Evolutionary conservation across 2,113 vertebrate genomes (phyloP).

Genomic region (Ameiurus melas): DNA sequence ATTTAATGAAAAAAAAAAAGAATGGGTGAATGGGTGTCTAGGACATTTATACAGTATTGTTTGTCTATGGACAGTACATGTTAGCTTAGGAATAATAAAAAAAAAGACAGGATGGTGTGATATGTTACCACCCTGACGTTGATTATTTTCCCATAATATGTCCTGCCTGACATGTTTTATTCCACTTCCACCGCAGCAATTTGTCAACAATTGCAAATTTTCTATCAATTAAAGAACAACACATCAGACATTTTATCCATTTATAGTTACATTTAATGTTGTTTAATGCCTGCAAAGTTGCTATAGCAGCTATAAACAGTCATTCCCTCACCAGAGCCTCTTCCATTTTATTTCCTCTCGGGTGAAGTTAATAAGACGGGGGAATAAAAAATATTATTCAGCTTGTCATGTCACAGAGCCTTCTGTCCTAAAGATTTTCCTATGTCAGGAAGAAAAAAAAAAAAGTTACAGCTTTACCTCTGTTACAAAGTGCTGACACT

Average conservation of each 20-base stretch:
- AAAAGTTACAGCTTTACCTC: neutral
- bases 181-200: neutral
- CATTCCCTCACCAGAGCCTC: neutral
- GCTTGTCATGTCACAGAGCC: neutral
- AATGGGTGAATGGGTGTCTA: no score
- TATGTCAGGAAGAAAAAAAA: neutral
- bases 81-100: neutral
- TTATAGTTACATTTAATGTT: constrained; percentile 1
- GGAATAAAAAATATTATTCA: neutral
- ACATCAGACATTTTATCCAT: neutral
- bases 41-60: neutral
- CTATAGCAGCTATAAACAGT: neutral
- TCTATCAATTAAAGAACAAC: neutral
- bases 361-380: neutral
- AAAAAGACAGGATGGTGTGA: neutral
- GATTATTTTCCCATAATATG: neutral
- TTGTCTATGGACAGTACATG: neutral
- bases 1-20: no score
- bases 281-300: neutral
- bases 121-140: neutral
- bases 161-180: neutral
- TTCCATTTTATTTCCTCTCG: neutral
- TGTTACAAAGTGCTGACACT: neutral
- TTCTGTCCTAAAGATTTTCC: neutral
- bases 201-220: neutral